These are phyloP conservation scores for Cardiocondyla obscurior DNA, from an alignment of 1,140 invertebrate genomes.

Conservation along the genomic window DNA sequence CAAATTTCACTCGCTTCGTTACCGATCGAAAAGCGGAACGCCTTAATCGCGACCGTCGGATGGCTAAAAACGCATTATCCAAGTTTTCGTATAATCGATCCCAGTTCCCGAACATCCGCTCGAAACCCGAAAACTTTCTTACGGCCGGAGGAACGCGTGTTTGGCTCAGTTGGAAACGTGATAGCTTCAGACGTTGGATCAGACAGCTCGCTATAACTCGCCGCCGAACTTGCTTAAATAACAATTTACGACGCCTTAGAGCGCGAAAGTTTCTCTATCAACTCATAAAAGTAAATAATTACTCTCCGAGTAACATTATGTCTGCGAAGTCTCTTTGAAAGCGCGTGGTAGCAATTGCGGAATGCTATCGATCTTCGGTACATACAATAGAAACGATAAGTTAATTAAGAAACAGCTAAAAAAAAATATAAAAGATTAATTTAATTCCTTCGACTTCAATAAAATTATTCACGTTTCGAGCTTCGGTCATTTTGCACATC, in stretches of 20 bases:
- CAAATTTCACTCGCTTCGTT: slow-evolving; percentile 56
- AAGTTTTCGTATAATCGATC: slow-evolving; percentile 59
- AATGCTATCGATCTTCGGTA: not conserved
- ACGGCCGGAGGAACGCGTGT: slow-evolving; percentile 61
- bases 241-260: slow-evolving; percentile 50
- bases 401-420: not conserved
- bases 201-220: slow-evolving; percentile 34
- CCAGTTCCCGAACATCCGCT: slow-evolving; percentile 50
- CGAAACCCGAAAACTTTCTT: slow-evolving; percentile 65
- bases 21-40: slow-evolving; percentile 47
- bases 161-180: slow-evolving; percentile 51
- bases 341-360: not conserved
- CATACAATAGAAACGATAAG: too few species aligned
- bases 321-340: not conserved
- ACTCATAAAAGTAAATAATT: slow-evolving; percentile 58
- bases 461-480: not conserved
- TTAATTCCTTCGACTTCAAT: not conserved
- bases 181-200: slow-evolving; percentile 51
- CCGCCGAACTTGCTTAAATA: slow-evolving; percentile 50
- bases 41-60: slow-evolving; percentile 54
- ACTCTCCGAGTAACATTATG: slow-evolving; percentile 6
- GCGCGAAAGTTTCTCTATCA: slow-evolving; percentile 46
- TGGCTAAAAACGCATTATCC: slow-evolving; percentile 59
- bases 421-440: not conserved
- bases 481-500: not conserved